phyloP scores from a whole-genome alignment of 2,113 vertebrate species.

The Passer domesticus region DNA sequence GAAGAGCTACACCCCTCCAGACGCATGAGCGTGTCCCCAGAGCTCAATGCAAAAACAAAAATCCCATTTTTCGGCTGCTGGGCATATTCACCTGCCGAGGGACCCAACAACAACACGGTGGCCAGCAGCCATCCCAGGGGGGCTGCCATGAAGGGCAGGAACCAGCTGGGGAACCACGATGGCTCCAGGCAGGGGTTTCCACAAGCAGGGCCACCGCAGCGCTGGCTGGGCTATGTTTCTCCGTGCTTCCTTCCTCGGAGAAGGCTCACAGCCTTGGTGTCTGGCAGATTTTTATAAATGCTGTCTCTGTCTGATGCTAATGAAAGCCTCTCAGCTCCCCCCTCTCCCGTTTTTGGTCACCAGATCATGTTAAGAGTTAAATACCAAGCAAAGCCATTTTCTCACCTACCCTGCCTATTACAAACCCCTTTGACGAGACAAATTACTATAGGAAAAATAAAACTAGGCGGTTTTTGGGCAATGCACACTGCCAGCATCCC shows the following conservation, averaged over 20 bases:
- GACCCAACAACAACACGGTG: background rate
- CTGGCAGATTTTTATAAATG: slow-evolving; percentile 68
- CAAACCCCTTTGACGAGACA: background rate
- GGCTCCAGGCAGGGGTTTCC: background rate
- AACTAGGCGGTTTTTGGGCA: background rate
- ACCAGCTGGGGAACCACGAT: background rate
- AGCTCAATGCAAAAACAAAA: background rate
- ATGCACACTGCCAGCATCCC: background rate
- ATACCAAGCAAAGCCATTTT: background rate
- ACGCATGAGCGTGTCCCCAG: rapidly evolving
- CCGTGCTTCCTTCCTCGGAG: background rate
- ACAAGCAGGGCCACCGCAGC: background rate
- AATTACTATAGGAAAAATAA: slow-evolving; percentile 13
- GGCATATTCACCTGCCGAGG: background rate
- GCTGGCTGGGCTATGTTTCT: background rate
- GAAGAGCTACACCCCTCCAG: background rate
- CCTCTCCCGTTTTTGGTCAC: background rate
- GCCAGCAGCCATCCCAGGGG: background rate
- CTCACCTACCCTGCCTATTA: background rate
- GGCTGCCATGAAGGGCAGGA: background rate
- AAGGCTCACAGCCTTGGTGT: slow-evolving; percentile 26
- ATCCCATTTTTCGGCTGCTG: background rate
- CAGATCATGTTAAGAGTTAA: background rate
- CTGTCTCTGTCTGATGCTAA: slow-evolving; percentile 53
- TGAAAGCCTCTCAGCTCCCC: slow-evolving; percentile 8